Percentiles rank a stretch among this genome's conserved stretches.
Conservation (phyloP, 2,113 vertebrate species). For the Oncorhynchus nerka region DNA sequence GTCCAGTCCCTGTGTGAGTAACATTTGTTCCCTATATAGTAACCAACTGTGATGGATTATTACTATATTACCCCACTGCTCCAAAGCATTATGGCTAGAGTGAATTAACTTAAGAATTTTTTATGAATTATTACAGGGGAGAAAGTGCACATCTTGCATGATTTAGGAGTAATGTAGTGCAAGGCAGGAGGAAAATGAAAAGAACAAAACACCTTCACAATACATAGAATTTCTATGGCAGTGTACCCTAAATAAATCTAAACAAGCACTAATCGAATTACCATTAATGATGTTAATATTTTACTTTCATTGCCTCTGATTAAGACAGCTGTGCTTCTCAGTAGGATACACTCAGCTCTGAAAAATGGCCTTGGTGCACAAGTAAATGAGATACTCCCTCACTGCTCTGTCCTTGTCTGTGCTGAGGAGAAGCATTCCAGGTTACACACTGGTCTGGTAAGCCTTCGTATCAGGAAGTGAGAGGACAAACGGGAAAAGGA, state of each 20-base stretch:
- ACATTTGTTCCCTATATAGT: slow-evolving; percentile 41
- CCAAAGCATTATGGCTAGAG: slow-evolving; percentile 49
- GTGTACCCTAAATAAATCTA: slow-evolving; percentile 55
- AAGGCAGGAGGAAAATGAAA: slow-evolving; percentile 37
- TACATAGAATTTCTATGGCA: slow-evolving; percentile 53
- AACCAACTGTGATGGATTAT: slow-evolving; percentile 53
- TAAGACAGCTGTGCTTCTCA: slow-evolving; percentile 33
- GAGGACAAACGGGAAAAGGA: slow-evolving; percentile 79
- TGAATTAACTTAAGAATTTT: slow-evolving; percentile 49
- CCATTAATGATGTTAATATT: slow-evolving; percentile 54
- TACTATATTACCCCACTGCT: slow-evolving; percentile 40
- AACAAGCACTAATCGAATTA: slow-evolving; percentile 55
- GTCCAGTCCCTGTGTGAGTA: slow-evolving; percentile 48
- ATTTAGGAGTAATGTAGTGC: slow-evolving; percentile 50
- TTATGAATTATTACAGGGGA: slow-evolving; percentile 39
- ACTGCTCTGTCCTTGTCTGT: not conserved
- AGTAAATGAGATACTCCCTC: slow-evolving; percentile 32
- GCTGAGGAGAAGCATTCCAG: not conserved
- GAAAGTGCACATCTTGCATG: slow-evolving; percentile 41
- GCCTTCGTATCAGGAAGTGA: slow-evolving; percentile 67
- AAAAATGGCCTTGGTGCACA: not conserved
- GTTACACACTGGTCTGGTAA: slow-evolving; percentile 76
- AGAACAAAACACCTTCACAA: slow-evolving; percentile 39
- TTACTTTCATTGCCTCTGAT: slow-evolving; percentile 49
- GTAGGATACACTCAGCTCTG: not conserved